Evolutionary conservation across 2,888 invertebrate genomes (phyloP).

Genomic region (Oscheius sp.): DNA sequence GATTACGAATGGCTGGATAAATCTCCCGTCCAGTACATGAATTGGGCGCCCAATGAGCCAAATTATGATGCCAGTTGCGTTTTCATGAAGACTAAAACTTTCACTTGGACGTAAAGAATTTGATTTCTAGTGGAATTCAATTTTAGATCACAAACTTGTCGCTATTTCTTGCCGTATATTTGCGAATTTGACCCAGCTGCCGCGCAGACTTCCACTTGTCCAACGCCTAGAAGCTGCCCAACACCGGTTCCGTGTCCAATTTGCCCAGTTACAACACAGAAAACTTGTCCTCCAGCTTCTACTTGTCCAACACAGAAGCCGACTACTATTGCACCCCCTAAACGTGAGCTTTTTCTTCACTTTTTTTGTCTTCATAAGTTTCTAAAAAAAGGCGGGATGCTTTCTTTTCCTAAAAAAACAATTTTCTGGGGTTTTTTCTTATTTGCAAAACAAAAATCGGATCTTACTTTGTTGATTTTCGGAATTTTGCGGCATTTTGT

Average conservation of each 20-base stretch:
- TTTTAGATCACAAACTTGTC: constrained; percentile 2
- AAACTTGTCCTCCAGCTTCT: too few relatives aligned
- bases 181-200: not conserved
- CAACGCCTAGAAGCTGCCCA: constrained; percentile 2
- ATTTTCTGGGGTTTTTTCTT: too few relatives aligned
- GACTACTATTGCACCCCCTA: too few relatives aligned
- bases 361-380: too few relatives aligned
- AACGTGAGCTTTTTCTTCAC: too few relatives aligned
- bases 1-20: constrained; percentile 3
- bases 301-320: too few relatives aligned
- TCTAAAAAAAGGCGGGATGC: too few relatives aligned
- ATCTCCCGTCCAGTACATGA: not conserved
- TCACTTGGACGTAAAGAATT: not conserved
- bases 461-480: too few relatives aligned
- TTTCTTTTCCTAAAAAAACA: too few relatives aligned
- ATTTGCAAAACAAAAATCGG: too few relatives aligned
- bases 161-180: not conserved
- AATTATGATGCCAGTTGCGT: not conserved
- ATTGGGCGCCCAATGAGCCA: not conserved
- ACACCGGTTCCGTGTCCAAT: not conserved
- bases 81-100: not conserved
- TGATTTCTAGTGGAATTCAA: not conserved
- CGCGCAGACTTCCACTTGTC: not conserved
- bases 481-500: too few relatives aligned
- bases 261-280: too few relatives aligned